A percentile compares a stretch with the other conserved stretches of the same genome.
Evolutionary conservation across 2,113 vertebrate genomes (phyloP).

Genomic region (Apteryx owenii): DNA sequence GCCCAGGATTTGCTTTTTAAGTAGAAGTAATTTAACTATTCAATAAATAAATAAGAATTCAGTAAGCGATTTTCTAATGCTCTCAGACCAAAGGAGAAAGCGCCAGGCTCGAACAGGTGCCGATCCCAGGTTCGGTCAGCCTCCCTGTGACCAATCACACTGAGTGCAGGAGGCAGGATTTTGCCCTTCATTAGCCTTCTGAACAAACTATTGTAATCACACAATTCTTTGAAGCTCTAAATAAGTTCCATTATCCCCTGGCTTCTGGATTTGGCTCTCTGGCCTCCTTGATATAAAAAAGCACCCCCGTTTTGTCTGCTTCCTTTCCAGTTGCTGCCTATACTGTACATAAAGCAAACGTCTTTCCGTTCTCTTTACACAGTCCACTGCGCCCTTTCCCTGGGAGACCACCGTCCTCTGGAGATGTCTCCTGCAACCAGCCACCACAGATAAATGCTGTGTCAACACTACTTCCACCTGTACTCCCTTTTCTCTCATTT

Average conservation of each 20-base stretch:
- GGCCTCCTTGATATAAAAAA: not conserved
- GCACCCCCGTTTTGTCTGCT: not conserved
- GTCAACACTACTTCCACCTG: not conserved
- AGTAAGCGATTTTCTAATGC: not conserved
- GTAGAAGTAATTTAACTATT: not conserved
- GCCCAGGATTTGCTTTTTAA: not conserved
- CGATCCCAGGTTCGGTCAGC: not conserved
- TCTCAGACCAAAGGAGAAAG: not conserved
- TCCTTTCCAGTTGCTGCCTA: not conserved
- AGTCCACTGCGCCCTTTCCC: not conserved
- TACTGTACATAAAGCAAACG: not conserved
- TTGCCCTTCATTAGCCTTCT: not conserved
- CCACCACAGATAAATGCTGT: fast-evolving
- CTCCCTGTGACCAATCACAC: fast-evolving
- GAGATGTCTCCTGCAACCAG: not conserved
- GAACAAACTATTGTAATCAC: not conserved
- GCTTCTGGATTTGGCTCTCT: not conserved
- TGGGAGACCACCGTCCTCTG: not conserved
- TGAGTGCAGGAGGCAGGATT: not conserved
- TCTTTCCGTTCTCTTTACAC: fast-evolving
- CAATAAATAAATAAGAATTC: constrained; percentile 4
- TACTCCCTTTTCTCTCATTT: not conserved
- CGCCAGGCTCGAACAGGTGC: not conserved
- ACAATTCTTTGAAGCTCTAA: not conserved
- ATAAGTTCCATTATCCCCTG: not conserved